A percentile compares a stretch with the other conserved stretches of the same genome.
Evolutionary conservation across 2,888 invertebrate genomes (phyloP).

Genomic region (Tipula confusa): DNA sequence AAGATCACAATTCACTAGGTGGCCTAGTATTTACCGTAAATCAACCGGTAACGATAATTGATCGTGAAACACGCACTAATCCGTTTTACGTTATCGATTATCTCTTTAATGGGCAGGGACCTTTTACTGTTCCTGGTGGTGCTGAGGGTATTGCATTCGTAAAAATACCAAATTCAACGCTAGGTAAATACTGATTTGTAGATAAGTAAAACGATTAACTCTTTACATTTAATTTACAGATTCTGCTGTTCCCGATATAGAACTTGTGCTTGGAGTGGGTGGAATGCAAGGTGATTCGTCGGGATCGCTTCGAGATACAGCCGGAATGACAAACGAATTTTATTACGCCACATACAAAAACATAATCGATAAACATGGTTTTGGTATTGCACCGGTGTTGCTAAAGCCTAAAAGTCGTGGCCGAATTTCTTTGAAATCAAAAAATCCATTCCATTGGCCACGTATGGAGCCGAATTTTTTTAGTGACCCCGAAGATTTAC

Average conservation of each 20-base stretch:
- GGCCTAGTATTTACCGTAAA: constrained; percentile 70
- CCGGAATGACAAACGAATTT: constrained; percentile 54
- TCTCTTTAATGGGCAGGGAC: constrained; percentile 60
- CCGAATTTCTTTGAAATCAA: constrained; percentile 62
- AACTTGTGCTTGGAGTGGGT: constrained; percentile 73
- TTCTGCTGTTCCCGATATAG: constrained; percentile 66
- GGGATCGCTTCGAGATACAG: constrained; percentile 59
- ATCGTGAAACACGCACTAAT: constrained; percentile 52
- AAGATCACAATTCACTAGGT: constrained; percentile 73
- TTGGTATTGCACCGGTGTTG: constrained; percentile 68
- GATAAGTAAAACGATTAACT: not conserved
- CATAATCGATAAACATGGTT: constrained; percentile 51
- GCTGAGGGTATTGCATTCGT: constrained; percentile 73
- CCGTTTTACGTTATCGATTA: constrained; percentile 61
- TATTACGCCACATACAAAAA: constrained; percentile 48
- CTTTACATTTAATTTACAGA: constrained; percentile 38
- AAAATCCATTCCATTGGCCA: constrained; percentile 72
- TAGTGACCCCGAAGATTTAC: constrained; percentile 64
- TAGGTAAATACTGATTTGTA: constrained; percentile 38
- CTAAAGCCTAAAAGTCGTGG: constrained; percentile 72
- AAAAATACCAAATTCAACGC: constrained; percentile 58
- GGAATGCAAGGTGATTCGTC: constrained; percentile 69
- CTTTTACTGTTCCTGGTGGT: constrained; percentile 71
- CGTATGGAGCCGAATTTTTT: constrained; percentile 79
- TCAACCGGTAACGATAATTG: constrained; percentile 62